Evolutionary conservation across 1,140 invertebrate genomes (phyloP).

Genomic region (Brachionus rubens): DNA sequence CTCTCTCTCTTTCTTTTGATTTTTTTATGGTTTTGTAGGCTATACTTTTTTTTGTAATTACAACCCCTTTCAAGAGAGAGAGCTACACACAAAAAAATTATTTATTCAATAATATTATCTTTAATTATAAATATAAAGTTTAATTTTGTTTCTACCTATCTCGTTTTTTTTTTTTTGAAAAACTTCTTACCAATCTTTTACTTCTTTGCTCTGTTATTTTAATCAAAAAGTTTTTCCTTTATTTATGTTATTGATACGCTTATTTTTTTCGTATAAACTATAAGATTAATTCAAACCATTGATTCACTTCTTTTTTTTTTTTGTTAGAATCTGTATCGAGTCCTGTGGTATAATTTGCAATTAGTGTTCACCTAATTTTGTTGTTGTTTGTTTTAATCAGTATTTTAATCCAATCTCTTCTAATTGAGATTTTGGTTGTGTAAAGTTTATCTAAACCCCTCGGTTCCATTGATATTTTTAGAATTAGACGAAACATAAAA

Average conservation of each 20-base stretch:
- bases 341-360: slow-evolving; percentile 24
- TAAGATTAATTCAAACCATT: slow-evolving; percentile 33
- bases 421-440: not conserved
- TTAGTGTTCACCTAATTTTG: not conserved
- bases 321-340: not conserved
- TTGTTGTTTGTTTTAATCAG: not conserved
- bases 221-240: not conserved
- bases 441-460: not conserved
- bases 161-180: not conserved
- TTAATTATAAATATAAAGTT: too few relatives aligned
- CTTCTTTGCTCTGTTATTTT: too few relatives aligned
- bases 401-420: slow-evolving; percentile 29
- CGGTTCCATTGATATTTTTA: too few relatives aligned
- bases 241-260: not conserved
- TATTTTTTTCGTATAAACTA: not conserved
- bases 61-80: not conserved
- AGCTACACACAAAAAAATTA: not conserved
- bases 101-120: not conserved
- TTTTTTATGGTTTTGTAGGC: slow-evolving; percentile 24
- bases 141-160: too few relatives aligned
- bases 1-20: too few relatives aligned
- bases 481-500: too few relatives aligned
- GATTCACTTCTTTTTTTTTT: too few relatives aligned
- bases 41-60: slow-evolving; percentile 15
- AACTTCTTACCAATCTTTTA: too few relatives aligned